Evolutionary conservation across 2,888 invertebrate species (phyloP), one percentile per base, ranked within the genome.

Genomic region (Idaea straminata): DNA sequence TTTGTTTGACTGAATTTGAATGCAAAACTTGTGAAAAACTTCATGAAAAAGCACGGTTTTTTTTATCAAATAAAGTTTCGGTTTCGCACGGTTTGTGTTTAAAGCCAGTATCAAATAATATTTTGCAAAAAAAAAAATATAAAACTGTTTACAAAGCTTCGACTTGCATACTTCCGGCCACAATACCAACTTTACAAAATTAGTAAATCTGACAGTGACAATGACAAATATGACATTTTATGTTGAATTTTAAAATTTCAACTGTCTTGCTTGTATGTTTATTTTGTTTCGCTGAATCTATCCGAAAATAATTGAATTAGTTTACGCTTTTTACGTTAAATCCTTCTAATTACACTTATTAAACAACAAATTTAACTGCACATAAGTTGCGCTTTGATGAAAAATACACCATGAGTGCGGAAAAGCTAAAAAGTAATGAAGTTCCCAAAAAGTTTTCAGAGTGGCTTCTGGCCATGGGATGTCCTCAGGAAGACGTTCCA

Each of bases 391-490:
- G 47, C 47, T 2, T 13, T 47, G 10, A 25, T 25, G 0, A 47
- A 47, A 47, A 10, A 47, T 13, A 4, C 7, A 10, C 10, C 47
- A 47, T 89, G 88, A 83, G 74, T 72, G 79, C 80, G 68, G 74
- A 76, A 71, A 80, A 89, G 69, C 69, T 92, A 34, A 86, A 84
- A 47, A 85, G 87, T 71, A 85, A 87, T 72, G 86, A 88, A 74
- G 87, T 92, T 57, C 92, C 92, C 2, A 71, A 78, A 59, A 90
- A 86, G 67, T 90, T 92, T 70, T 68, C 79, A 1, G 87, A 91
- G 77, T 92, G 92, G 92, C 79, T 92, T 3, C 73, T 92, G 35
- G 72, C 78, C 0, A 91, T 92, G 88, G 92, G 92, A 63, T 92
- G 90, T 72, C 88, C 91, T 0, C 76, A 84, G 4, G 87, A 90